Percentiles rank a stretch among this genome's conserved stretches.
These are phyloP conservation scores for Drosophila nigrodunni DNA, from an alignment of 1,140 invertebrate genomes.

Conservation along the genomic window DNA sequence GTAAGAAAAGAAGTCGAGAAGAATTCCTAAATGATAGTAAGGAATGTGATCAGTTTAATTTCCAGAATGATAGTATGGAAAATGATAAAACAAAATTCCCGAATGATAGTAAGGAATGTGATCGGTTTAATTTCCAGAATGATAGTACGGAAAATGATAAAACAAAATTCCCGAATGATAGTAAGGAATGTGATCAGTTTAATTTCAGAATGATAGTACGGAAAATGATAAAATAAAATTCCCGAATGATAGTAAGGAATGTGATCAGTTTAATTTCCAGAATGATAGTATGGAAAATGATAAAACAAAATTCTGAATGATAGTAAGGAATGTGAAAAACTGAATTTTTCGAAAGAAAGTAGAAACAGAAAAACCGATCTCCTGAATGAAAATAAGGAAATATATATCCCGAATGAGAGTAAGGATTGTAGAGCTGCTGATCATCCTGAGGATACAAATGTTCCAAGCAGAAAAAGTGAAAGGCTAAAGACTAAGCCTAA, in stretches of 20 bases:
- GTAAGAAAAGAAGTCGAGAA: not conserved
- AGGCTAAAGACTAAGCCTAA: not conserved
- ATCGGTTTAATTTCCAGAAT: not conserved
- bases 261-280: not conserved
- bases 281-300: constrained; percentile 14
- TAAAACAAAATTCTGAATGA: constrained; percentile 1
- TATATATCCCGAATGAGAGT: not conserved
- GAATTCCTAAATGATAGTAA: not conserved
- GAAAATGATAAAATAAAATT: not conserved
- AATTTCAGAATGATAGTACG: constrained; percentile 8
- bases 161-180: not conserved
- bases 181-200: not conserved
- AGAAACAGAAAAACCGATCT: not conserved
- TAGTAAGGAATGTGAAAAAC: not conserved
- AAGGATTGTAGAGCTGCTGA: not conserved
- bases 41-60: not conserved
- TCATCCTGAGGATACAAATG: not conserved
- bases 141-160: constrained; percentile 4
- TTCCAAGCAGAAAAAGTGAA: not conserved
- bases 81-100: not conserved
- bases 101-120: constrained; percentile 10
- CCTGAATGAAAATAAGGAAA: constrained; percentile 17
- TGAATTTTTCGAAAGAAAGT: not conserved
- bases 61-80: constrained; percentile 20
- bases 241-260: not conserved